Evolutionary conservation across 2,888 invertebrate species (phyloP).

Genomic region (Mythimna impura): DNA sequence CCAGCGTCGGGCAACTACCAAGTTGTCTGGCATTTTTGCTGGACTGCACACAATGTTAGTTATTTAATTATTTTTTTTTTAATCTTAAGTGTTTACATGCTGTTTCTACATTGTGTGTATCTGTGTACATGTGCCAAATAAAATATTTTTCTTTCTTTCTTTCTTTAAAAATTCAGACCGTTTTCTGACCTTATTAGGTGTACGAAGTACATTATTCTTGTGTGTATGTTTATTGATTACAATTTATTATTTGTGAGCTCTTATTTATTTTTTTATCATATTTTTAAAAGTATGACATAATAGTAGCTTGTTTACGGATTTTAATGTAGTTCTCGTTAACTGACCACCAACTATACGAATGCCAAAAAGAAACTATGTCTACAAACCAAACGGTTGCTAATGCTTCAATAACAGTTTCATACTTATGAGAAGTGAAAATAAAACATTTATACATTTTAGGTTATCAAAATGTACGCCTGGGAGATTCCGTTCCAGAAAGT

Average conservation of each 20-base stretch:
- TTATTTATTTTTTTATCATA: background rate
- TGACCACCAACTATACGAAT: background rate
- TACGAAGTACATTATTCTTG: background rate
- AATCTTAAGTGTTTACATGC: too few species aligned
- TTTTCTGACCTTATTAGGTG: background rate
- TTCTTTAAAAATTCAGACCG: background rate
- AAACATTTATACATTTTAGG: constrained; percentile 83
- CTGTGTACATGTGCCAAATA: too few species aligned
- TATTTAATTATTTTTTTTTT: too few species aligned
- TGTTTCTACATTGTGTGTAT: too few species aligned
- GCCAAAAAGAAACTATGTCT: background rate
- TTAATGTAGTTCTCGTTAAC: too few species aligned
- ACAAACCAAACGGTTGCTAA: background rate
- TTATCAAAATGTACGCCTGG: constrained; percentile 99
- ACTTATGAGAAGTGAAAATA: background rate
- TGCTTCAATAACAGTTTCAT: too few species aligned
- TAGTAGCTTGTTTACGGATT: background rate
- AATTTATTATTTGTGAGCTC: background rate
- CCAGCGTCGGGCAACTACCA: too few species aligned
- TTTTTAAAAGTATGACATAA: background rate
- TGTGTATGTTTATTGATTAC: too few species aligned
- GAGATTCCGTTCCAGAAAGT: constrained; percentile 96
- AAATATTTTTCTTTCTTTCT: too few species aligned
- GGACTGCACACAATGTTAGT: too few species aligned
- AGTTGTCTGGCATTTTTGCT: too few species aligned